A percentile compares a stretch with the other conserved stretches of the same genome.
These are phyloP conservation scores for Galbula dea DNA, from an alignment of 2,113 vertebrate genomes.

Conservation along the genomic window DNA sequence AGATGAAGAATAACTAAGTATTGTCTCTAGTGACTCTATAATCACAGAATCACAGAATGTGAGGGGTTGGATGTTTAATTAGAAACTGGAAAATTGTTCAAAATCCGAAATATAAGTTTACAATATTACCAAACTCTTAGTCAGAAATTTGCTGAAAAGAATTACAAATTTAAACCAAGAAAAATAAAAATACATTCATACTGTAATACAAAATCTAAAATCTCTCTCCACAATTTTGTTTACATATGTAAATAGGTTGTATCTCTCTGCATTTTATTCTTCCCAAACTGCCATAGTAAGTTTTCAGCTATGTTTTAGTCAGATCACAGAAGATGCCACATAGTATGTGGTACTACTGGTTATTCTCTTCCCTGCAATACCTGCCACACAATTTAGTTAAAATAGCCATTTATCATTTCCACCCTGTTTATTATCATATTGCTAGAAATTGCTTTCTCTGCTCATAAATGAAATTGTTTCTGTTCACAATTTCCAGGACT, in stretches of 20 bases:
- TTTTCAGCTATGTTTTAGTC: neutral
- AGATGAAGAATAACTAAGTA: neutral
- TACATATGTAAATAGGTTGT: neutral
- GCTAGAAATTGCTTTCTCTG: neutral
- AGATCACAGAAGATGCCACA: neutral
- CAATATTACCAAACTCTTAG: neutral
- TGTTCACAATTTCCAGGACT: neutral
- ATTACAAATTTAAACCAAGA: neutral
- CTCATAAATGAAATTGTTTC: neutral
- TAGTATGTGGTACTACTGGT: neutral
- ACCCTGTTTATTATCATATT: neutral
- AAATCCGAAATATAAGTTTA: neutral
- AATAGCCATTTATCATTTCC: neutral
- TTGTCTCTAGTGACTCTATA: neutral
- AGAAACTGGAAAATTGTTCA: neutral
- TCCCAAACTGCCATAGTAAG: neutral
- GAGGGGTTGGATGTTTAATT: too few relatives aligned
- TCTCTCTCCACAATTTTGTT: neutral
- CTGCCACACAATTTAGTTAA: neutral
- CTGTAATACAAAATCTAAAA: neutral
- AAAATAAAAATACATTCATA: neutral
- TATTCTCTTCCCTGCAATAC: neutral
- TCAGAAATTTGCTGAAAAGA: neutral
- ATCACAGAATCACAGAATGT: too few relatives aligned
- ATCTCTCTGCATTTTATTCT: neutral